Base-by-base conservation (phyloP, 2,797 vertebrate genomes). In the Sebastes kiyomatsui region DNA sequence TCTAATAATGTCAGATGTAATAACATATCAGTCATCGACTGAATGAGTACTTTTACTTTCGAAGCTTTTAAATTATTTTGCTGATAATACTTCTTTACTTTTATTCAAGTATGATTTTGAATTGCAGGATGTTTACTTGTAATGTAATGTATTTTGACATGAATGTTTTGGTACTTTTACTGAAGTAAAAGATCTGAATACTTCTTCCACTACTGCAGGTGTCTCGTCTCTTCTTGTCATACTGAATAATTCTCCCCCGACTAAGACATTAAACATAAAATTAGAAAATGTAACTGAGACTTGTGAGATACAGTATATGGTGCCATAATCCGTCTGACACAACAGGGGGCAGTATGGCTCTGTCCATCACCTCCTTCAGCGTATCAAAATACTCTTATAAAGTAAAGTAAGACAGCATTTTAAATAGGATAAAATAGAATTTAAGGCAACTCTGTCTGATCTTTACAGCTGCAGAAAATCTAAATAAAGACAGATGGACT, bases 311-410 rank as follows among this genome's bases (percentile, higher is more conserved):
- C 33, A 16, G 18, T 52, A 52, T n/a, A 2, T 18, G 16, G 54
- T 91, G 91, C 67, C 64, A 79, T 88, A 61, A 78, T 72, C 58
- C 32, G 35, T 78, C n/a, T 82, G 49, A 75, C 77, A 88, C 94
- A 90, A 93, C 87, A 94, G 94, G 93, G 93, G 94, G 94, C 93
- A 94, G 94, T 94, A 84, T 94, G 91, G 88, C 30, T 92, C 90
- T 92, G 83, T 88, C 81, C 74, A 74, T 89, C 60, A 70, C 62
- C 59, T 79, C 32, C 20, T 59, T 32, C 22, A 67, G 16, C 20
- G 1, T 25, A 6, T 27, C 27, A 14, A 54, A 60, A 49, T 46
- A 30, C 52, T 68, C 16, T 7, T 16, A 14, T 32, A 66, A 59
- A 25, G 65, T 74, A 73, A 56, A 12, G 20, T 22, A 78, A 61